phyloP scores from a whole-genome alignment of 2,888 invertebrate species.

The Spodoptera exigua region DNA sequence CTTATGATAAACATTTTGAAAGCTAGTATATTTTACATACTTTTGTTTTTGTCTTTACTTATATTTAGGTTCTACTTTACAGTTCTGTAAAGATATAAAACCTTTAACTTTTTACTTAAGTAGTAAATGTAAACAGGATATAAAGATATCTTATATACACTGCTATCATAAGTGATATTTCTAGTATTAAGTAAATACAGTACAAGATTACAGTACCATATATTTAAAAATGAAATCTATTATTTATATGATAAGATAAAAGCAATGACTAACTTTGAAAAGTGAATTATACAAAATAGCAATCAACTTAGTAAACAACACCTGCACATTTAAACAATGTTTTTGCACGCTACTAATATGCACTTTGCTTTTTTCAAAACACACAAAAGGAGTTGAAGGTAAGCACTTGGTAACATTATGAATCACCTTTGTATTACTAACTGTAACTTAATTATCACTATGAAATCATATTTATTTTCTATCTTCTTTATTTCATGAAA shows the following conservation, averaged over 20 bases:
- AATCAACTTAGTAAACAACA: constrained; percentile 20
- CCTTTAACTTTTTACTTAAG: too few relatives aligned
- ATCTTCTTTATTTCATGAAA: background rate
- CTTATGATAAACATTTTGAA: too few relatives aligned
- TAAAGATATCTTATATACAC: too few relatives aligned
- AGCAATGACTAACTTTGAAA: background rate
- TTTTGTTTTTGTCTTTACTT: too few relatives aligned
- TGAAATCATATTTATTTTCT: constrained; percentile 27
- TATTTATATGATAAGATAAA: background rate
- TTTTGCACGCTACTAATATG: constrained; percentile 71
- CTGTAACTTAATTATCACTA: constrained; percentile 39
- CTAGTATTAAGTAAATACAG: too few relatives aligned
- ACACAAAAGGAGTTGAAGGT: constrained; percentile 86
- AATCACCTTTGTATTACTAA: constrained; percentile 40
- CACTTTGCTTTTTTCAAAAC: constrained; percentile 76
- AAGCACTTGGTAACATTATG: constrained; percentile 62
- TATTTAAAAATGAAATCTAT: background rate
- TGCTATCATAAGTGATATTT: too few relatives aligned
- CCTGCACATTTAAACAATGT: constrained; percentile 27
- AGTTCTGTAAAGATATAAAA: too few relatives aligned
- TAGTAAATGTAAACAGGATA: too few relatives aligned
- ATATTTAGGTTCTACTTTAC: too few relatives aligned
- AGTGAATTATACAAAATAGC: background rate
- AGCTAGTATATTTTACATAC: too few relatives aligned
- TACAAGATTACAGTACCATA: too few relatives aligned